Evolutionary conservation across 2,797 vertebrate species (phyloP).

Genomic region (Hippopotamyrus pictus): DNA sequence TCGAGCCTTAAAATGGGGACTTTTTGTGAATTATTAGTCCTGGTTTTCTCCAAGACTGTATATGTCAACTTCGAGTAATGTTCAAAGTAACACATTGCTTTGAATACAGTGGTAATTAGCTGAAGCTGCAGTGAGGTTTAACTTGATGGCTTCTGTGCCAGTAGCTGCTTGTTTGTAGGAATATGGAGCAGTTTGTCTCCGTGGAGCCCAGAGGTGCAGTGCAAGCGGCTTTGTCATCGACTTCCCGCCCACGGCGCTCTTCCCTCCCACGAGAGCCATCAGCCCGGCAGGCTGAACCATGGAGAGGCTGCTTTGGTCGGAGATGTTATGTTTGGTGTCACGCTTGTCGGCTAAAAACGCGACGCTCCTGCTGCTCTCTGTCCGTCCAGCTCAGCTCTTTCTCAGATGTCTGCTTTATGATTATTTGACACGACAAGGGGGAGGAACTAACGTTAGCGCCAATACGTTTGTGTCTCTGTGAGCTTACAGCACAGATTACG

Average conservation of each 20-base stretch:
- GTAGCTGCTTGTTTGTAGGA: background rate
- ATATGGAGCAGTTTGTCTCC: background rate
- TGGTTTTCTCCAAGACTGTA: background rate
- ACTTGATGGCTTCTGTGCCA: background rate
- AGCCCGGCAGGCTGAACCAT: background rate
- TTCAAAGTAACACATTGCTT: background rate
- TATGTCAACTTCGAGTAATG: background rate
- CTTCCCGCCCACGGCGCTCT: background rate
- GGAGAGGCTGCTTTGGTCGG: background rate
- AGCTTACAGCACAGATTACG: background rate
- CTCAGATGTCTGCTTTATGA: background rate
- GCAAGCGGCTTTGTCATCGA: background rate
- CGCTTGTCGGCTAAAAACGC: background rate
- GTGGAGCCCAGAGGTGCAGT: background rate
- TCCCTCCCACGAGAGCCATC: background rate
- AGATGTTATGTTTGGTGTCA: background rate
- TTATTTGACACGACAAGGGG: background rate
- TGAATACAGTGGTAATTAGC: background rate
- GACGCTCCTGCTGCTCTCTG: background rate
- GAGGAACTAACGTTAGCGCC: background rate
- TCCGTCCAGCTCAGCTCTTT: background rate
- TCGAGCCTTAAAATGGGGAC: background rate
- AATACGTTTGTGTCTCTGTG: background rate
- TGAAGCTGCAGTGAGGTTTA: background rate
- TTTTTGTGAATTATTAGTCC: background rate